These are phyloP conservation scores for Sphaeramia orbicularis DNA, from an alignment of 2,797 vertebrate genomes.

Conservation along the genomic window DNA sequence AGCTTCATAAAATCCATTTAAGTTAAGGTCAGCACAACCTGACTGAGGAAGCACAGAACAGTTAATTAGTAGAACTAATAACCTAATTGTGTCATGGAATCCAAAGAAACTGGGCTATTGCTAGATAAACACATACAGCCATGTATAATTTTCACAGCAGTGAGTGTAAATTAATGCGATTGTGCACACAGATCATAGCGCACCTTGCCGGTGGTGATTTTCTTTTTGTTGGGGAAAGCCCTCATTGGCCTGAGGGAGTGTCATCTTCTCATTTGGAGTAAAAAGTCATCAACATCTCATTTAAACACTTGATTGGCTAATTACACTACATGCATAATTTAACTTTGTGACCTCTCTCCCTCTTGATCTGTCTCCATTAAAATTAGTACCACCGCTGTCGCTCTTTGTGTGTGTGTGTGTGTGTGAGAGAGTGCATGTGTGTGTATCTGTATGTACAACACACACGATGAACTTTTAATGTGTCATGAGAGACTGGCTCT, in stretches of 20 bases:
- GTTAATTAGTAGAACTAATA: slow-evolving; percentile 45
- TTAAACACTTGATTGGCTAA: slow-evolving; percentile 76
- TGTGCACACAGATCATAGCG: slow-evolving; percentile 16
- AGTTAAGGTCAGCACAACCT: neutral
- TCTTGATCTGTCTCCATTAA: slow-evolving; percentile 49
- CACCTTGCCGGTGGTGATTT: slow-evolving; percentile 14
- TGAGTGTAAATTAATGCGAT: neutral
- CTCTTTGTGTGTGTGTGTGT: neutral
- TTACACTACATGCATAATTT: slow-evolving; percentile 82
- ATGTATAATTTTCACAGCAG: slow-evolving; percentile 7
- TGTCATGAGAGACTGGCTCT: no score
- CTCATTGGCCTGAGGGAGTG: slow-evolving; percentile 42
- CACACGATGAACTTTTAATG: neutral
- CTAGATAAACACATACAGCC: slow-evolving; percentile 15
- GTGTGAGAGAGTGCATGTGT: no score
- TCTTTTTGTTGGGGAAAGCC: slow-evolving; percentile 18
- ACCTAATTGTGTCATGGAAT: neutral
- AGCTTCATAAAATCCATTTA: no score
- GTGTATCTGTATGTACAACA: neutral
- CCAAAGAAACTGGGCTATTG: slow-evolving; percentile 1
- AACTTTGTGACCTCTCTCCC: slow-evolving; percentile 53
- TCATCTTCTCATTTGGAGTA: slow-evolving; percentile 55
- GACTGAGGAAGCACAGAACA: neutral
- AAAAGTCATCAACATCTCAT: slow-evolving; percentile 77
- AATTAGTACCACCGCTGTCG: slow-evolving; percentile 20